These are phyloP conservation scores for Miichthys miiuy DNA, from an alignment of 2,797 vertebrate genomes.

Conservation along the genomic window DNA sequence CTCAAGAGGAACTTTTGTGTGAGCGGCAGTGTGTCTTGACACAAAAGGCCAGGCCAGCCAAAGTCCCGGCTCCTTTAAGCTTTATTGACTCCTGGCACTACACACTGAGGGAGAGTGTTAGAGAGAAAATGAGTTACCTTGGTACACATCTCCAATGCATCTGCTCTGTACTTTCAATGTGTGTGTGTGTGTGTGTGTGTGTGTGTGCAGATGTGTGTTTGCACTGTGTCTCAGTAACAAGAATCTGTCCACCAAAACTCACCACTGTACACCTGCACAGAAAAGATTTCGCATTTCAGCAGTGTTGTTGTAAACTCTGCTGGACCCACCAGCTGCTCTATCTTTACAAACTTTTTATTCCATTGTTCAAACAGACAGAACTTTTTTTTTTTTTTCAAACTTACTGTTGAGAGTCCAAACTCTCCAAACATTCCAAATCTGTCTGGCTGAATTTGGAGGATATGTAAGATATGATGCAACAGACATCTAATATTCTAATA, in stretches of 20 bases:
- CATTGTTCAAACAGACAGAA: background rate
- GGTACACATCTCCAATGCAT: constrained; percentile 35
- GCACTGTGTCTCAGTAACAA: constrained; percentile 15
- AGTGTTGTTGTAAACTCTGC: background rate
- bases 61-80: constrained; percentile 54
- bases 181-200: background rate
- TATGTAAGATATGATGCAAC: background rate
- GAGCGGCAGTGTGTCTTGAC: constrained; percentile 41
- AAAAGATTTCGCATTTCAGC: constrained; percentile 2
- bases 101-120: constrained; percentile 2
- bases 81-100: constrained; percentile 72
- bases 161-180: constrained; percentile 7
- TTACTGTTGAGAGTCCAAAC: background rate
- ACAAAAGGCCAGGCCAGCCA: constrained; percentile 53
- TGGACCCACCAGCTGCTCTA: background rate
- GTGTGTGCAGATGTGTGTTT: background rate
- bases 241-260: background rate
- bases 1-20: constrained; percentile 69
- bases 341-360: background rate
- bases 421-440: background rate
- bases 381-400: background rate
- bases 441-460: background rate
- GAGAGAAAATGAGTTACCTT: constrained; percentile 36
- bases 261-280: background rate
- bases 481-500: background rate